phyloP scores from a whole-genome alignment of 2,113 vertebrate genomes.

The Myanophis thanlyinensis region DNA sequence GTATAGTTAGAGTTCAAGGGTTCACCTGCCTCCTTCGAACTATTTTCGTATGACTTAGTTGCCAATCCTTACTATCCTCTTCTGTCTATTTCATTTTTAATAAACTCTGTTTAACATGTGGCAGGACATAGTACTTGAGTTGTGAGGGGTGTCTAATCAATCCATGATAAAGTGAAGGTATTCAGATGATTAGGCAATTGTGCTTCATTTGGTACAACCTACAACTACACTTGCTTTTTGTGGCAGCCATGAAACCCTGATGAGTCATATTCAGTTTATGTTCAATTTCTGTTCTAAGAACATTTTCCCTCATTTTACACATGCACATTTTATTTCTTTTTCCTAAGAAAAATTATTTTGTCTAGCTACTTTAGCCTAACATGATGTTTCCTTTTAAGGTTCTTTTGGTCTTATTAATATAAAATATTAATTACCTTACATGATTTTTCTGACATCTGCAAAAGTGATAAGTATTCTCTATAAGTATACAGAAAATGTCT shows the following conservation, averaged over 20 bases:
- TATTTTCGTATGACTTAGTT: neutral
- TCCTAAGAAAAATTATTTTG: neutral
- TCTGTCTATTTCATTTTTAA: neutral
- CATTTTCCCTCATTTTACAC: neutral
- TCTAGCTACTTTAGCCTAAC: neutral
- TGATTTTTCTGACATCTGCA: neutral
- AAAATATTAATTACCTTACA: neutral
- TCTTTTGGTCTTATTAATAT: neutral
- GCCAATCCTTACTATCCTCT: neutral
- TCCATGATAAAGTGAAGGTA: neutral
- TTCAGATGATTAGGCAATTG: neutral
- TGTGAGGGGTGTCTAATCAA: neutral
- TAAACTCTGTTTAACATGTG: neutral
- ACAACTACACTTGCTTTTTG: neutral
- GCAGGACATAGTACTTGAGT: neutral
- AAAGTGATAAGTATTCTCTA: neutral
- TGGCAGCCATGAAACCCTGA: neutral
- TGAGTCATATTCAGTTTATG: neutral
- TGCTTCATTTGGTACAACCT: neutral
- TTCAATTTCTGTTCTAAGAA: neutral
- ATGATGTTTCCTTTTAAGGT: neutral
- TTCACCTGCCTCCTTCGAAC: neutral
- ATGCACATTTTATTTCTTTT: neutral
- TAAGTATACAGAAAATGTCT: neutral
- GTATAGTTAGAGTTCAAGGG: neutral